Evolutionary conservation across 2,113 vertebrate genomes (phyloP).

Genomic region (Amia ocellicauda): DNA sequence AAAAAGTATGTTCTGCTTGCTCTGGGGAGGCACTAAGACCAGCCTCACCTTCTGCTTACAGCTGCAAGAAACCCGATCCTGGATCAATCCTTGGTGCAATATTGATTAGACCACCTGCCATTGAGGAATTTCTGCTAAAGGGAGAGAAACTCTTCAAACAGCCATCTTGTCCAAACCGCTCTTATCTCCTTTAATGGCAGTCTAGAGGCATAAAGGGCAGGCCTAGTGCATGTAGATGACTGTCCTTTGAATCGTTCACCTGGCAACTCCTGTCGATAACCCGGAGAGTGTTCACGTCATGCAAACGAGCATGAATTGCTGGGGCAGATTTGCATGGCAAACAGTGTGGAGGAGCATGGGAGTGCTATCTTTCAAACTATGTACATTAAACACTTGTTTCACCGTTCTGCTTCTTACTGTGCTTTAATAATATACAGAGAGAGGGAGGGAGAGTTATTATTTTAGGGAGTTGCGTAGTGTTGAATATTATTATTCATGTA

Average conservation of each 20-base stretch:
- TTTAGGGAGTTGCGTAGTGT: too few species aligned
- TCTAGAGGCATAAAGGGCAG: slow-evolving; percentile 22
- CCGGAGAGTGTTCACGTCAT: slow-evolving; percentile 12
- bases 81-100: neutral
- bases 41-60: neutral
- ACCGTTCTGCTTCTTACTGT: slow-evolving; percentile 21
- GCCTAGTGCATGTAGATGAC: slow-evolving; percentile 39
- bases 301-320: slow-evolving; percentile 13
- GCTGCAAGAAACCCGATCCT: neutral
- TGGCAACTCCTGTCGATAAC: slow-evolving; percentile 48
- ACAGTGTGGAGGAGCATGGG: neutral
- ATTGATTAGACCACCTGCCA: neutral
- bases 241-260: slow-evolving; percentile 47
- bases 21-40: too few species aligned
- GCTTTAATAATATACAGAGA: neutral
- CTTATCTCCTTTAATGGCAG: slow-evolving; percentile 28
- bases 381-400: slow-evolving; percentile 5
- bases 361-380: neutral
- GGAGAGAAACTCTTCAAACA: slow-evolving; percentile 1
- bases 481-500: too few species aligned
- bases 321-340: slow-evolving; percentile 46
- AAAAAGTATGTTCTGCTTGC: too few species aligned
- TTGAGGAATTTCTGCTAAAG: neutral
- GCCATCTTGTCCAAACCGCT: slow-evolving; percentile 34
- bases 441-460: too few species aligned